A percentile compares a stretch with the other conserved stretches of the same genome.
These are phyloP conservation scores for Triplophysa yarkandensis DNA, from an alignment of 2,797 vertebrate species.

Conservation along the genomic window DNA sequence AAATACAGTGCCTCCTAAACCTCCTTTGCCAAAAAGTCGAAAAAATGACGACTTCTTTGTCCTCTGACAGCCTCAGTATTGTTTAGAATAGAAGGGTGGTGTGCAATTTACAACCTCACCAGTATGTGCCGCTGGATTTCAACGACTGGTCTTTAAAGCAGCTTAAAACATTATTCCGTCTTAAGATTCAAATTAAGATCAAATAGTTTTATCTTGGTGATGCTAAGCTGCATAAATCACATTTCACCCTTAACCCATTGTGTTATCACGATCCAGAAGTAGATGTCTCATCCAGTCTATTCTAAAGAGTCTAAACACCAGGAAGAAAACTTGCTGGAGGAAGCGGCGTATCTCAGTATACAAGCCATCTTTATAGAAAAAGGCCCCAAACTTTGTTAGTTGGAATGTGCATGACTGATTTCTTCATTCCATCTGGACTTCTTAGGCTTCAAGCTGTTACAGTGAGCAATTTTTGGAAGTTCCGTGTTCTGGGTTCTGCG, in stretches of 20 bases:
- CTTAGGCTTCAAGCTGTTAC: conserved; percentile 4
- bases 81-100: background rate
- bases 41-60: too few relatives aligned
- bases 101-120: too few relatives aligned
- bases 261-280: background rate
- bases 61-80: too few relatives aligned
- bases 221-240: background rate
- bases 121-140: too few relatives aligned
- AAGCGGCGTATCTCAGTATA: background rate
- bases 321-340: background rate
- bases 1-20: too few relatives aligned
- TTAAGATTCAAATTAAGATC: too few relatives aligned
- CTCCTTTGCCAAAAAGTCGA: too few relatives aligned
- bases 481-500: background rate
- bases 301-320: background rate
- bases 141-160: too few relatives aligned
- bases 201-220: background rate
- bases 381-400: background rate
- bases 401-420: conserved; percentile 14
- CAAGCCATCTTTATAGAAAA: background rate
- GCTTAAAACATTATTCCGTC: too few relatives aligned
- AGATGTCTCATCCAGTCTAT: background rate
- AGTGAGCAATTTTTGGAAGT: background rate
- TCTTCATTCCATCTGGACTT: background rate
- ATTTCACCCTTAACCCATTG: background rate